phyloP scores from a whole-genome alignment of 2,888 invertebrate genomes.

The Ochropleura plecta region DNA sequence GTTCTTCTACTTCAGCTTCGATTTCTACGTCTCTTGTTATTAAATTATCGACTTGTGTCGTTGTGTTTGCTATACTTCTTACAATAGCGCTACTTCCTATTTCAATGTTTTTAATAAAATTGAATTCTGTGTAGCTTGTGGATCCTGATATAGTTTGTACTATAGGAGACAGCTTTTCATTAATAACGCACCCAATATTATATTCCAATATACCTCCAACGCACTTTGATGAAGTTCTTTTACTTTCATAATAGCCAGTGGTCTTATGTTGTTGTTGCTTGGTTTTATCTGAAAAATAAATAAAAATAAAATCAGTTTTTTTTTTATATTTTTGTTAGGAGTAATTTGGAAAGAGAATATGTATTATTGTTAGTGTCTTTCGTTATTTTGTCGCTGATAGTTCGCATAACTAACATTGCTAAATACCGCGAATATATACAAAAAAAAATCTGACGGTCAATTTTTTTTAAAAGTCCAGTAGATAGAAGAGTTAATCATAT shows the following conservation, averaged over 20 bases:
- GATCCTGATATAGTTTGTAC: conserved; percentile 73
- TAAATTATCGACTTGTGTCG: conserved; percentile 71
- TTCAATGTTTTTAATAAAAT: conserved; percentile 66
- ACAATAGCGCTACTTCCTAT: conserved; percentile 71
- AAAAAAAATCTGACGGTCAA: too few relatives aligned
- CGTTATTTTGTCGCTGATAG: too few relatives aligned
- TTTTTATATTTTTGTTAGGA: background rate
- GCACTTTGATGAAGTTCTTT: conserved; percentile 80
- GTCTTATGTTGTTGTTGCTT: conserved; percentile 56
- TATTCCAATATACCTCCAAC: conserved; percentile 74
- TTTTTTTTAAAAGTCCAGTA: too few relatives aligned
- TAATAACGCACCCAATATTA: conserved; percentile 68
- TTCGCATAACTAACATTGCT: too few relatives aligned
- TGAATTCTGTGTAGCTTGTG: conserved; percentile 71
- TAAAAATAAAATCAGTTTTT: background rate
- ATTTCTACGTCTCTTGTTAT: conserved; percentile 31
- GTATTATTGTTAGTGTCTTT: too few relatives aligned
- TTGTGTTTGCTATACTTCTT: conserved; percentile 64
- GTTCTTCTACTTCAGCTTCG: conserved; percentile 29
- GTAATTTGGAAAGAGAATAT: background rate
- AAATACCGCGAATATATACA: too few relatives aligned
- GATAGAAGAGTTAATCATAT: too few relatives aligned
- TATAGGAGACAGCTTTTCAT: conserved; percentile 80
- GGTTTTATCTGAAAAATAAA: conserved; percentile 70
- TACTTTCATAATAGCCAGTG: conserved; percentile 72